Conservation (phyloP, 2,888 invertebrate genomes). For the Amphimallon solstitiale region DNA sequence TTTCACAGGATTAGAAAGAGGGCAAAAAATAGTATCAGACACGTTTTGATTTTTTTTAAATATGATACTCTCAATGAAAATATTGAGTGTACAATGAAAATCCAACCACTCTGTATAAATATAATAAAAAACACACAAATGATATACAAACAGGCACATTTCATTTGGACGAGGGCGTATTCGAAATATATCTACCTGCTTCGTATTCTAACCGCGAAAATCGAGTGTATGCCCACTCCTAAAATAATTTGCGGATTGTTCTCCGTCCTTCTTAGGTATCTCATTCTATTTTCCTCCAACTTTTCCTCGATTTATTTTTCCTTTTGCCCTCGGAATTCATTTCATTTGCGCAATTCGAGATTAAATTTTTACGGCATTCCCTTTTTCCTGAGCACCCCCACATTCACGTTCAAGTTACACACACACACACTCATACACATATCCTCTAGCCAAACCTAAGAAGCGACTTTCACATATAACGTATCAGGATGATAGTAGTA, state of each 20-base stretch:
- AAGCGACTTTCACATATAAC: neutral
- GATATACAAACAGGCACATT: constrained; percentile 13
- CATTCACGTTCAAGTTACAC: neutral
- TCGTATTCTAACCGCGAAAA: constrained; percentile 49
- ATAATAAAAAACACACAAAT: constrained; percentile 16
- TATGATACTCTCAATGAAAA: no score
- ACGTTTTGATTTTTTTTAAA: no score
- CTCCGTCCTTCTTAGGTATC: constrained; percentile 29
- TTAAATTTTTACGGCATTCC: constrained; percentile 51
- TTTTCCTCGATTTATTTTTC: constrained; percentile 50
- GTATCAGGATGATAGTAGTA: no score
- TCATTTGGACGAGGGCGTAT: constrained; percentile 17
- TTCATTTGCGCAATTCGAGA: constrained; percentile 54
- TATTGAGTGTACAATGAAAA: no score
- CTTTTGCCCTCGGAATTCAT: constrained; percentile 51
- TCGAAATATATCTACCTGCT: constrained; percentile 43
- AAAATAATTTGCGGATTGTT: constrained; percentile 57
- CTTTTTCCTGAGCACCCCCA: neutral
- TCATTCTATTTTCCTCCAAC: constrained; percentile 36
- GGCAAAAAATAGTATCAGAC: no score
- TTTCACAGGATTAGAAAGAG: no score
- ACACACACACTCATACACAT: no score
- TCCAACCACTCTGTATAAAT: no score
- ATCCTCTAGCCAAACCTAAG: neutral
- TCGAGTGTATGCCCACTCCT: constrained; percentile 52